A percentile compares a stretch with the other conserved stretches of the same genome.
Conservation (phyloP, 1,140 invertebrate genomes). For the Oncopodura yosiiana region DNA sequence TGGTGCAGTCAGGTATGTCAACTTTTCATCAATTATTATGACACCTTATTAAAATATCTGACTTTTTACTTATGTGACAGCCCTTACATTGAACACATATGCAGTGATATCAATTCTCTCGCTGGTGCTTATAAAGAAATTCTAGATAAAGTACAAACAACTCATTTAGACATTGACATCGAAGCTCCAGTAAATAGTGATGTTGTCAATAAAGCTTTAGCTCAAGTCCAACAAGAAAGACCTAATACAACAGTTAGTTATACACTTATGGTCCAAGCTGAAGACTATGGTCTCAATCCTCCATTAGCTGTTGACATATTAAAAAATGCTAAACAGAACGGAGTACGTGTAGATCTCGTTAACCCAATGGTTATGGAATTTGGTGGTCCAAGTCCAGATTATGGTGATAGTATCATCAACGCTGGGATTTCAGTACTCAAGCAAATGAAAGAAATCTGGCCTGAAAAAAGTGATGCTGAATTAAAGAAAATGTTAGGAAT, state of each 20-base stretch:
- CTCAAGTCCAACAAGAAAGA: conserved; percentile 22
- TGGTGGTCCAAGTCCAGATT: conserved; percentile 12
- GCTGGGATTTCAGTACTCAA: conserved; percentile 25
- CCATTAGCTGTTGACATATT: conserved; percentile 29
- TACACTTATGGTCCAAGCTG: conserved; percentile 34
- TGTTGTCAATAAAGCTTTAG: conserved; percentile 27
- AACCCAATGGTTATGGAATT: conserved; percentile 37
- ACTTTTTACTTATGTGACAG: too few species aligned
- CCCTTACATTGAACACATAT: conserved; percentile 33
- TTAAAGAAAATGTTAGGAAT: conserved; percentile 35
- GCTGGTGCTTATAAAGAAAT: conserved; percentile 29
- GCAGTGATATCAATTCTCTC: conserved; percentile 15
- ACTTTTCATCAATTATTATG: too few species aligned
- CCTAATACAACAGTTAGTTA: conserved; percentile 26
- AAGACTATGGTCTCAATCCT: conserved; percentile 34
- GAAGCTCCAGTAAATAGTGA: conserved; percentile 29
- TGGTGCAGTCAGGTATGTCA: conserved; percentile 33
- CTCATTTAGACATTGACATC: conserved; percentile 34
- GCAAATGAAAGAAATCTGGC: conserved; percentile 36
- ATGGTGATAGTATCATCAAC: conserved; percentile 33
- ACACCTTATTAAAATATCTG: too few species aligned
- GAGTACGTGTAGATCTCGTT: conserved; percentile 33
- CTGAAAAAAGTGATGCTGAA: conserved; percentile 27
- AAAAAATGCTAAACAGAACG: conserved; percentile 21
- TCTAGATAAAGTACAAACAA: conserved; percentile 24